These are phyloP conservation scores for Cotesia vestalis DNA, from an alignment of 1,140 invertebrate species.

Conservation along the genomic window DNA sequence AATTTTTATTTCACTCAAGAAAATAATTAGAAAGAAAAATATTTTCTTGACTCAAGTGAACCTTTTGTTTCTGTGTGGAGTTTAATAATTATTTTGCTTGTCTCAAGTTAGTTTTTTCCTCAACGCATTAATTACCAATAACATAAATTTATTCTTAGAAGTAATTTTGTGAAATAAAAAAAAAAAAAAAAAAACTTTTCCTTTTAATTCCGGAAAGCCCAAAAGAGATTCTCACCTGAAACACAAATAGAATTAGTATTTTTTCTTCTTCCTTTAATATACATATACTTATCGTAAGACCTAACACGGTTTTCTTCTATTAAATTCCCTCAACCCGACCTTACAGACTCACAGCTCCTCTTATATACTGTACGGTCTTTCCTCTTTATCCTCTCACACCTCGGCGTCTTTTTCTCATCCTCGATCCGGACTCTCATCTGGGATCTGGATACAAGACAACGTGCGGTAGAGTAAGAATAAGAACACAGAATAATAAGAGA, in stretches of 20 bases:
- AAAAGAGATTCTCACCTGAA: too few relatives aligned
- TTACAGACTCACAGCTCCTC: neutral
- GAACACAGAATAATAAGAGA: constrained; percentile 40
- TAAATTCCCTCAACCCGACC: constrained; percentile 24
- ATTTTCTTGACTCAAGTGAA: too few relatives aligned
- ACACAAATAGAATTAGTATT: too few relatives aligned
- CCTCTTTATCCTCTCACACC: constrained; percentile 5
- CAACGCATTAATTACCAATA: neutral
- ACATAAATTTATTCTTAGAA: too few relatives aligned
- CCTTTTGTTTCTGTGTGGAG: too few relatives aligned
- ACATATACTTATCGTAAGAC: neutral
- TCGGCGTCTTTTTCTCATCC: constrained; percentile 5
- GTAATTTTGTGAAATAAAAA: too few relatives aligned
- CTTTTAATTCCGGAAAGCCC: too few relatives aligned
- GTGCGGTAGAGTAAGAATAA: constrained; percentile 26
- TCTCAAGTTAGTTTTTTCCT: neutral
- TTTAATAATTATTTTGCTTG: neutral
- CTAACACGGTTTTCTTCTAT: constrained; percentile 19
- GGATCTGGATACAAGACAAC: constrained; percentile 38
- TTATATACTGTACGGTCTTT: neutral
- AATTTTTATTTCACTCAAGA: too few relatives aligned
- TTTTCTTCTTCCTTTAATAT: too few relatives aligned
- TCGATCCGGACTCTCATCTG: neutral
- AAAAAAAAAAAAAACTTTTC: too few relatives aligned
- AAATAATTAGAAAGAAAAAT: too few relatives aligned